Evolutionary conservation across 1,140 invertebrate species (phyloP).

Genomic region (Ceratoteleas bidentatus): DNA sequence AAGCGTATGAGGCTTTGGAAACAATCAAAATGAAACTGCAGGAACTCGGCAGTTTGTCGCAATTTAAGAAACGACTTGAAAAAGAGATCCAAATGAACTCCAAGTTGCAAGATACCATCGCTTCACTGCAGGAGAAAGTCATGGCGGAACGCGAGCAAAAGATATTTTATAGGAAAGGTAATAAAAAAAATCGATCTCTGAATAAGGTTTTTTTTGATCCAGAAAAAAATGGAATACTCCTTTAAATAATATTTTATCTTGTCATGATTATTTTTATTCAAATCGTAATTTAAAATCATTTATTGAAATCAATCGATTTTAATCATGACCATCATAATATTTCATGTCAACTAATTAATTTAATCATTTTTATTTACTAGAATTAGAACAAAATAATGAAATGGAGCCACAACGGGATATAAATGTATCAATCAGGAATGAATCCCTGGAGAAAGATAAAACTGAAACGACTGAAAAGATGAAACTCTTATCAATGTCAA

Average conservation of each 20-base stretch:
- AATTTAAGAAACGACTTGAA: conserved; percentile 76
- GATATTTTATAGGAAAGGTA: conserved; percentile 52
- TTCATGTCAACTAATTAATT: too few species aligned
- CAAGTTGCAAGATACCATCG: conserved; percentile 74
- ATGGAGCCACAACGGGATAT: conserved; percentile 33
- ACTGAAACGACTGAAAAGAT: conserved; percentile 33
- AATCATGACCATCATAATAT: too few species aligned
- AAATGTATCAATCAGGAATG: background rate
- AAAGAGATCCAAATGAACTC: conserved; percentile 76
- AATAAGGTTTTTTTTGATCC: too few species aligned
- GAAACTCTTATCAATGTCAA: conserved; percentile 12
- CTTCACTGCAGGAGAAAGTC: conserved; percentile 69
- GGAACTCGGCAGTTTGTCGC: conserved; percentile 78
- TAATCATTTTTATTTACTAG: conserved; percentile 4
- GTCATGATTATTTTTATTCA: too few species aligned
- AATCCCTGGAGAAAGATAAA: conserved; percentile 14
- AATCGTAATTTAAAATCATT: too few species aligned
- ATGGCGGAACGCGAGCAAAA: conserved; percentile 29
- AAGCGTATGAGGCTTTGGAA: conserved; percentile 79
- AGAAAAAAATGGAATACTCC: too few species aligned
- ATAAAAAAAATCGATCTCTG: too few species aligned
- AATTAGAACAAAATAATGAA: conserved; percentile 14
- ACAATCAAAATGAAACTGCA: conserved; percentile 81
- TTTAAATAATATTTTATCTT: too few species aligned
- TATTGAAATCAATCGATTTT: too few species aligned